phyloP scores from a whole-genome alignment of 2,113 vertebrate species.

The Oxygymnocypris stewartii region DNA sequence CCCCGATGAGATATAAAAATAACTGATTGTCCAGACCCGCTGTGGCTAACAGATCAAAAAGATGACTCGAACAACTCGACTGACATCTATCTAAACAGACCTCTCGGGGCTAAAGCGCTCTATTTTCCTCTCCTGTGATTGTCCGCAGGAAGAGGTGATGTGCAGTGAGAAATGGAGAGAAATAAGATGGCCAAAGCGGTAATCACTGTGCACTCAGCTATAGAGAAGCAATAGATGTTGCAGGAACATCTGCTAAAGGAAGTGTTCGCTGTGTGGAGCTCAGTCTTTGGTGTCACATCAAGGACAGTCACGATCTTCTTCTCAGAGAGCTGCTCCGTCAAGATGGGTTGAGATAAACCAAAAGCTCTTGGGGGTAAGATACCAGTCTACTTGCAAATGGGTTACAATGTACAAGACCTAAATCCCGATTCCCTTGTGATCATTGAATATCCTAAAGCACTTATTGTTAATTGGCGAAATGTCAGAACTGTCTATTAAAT shows the following conservation, averaged over 20 bases:
- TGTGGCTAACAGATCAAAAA: constrained; percentile 8
- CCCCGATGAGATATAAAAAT: constrained; percentile 27
- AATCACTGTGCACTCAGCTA: constrained; percentile 52
- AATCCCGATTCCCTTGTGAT: constrained; percentile 25
- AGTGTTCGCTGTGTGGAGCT: constrained; percentile 38
- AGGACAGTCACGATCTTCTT: constrained; percentile 29
- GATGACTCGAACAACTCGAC: background rate
- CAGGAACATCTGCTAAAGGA: constrained; percentile 22
- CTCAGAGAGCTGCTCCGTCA: constrained; percentile 26
- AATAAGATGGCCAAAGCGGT: constrained; percentile 42
- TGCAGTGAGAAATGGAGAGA: constrained; percentile 19
- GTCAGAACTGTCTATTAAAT: constrained; percentile 35
- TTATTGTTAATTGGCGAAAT: constrained; percentile 42
- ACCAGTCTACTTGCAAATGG: constrained; percentile 35
- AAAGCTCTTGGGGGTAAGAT: constrained; percentile 30
- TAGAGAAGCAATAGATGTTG: constrained; percentile 35
- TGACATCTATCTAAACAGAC: constrained; percentile 32
- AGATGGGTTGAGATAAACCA: constrained; percentile 21
- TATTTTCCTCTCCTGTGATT: constrained; percentile 40
- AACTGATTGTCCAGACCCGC: background rate
- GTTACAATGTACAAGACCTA: constrained; percentile 45
- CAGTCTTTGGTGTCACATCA: constrained; percentile 40
- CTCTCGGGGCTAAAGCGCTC: constrained; percentile 38
- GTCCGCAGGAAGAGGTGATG: constrained; percentile 29
- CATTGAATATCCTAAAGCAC: constrained; percentile 37